phyloP scores from a whole-genome alignment of 2,113 vertebrate genomes.

The Perca fluviatilis region DNA sequence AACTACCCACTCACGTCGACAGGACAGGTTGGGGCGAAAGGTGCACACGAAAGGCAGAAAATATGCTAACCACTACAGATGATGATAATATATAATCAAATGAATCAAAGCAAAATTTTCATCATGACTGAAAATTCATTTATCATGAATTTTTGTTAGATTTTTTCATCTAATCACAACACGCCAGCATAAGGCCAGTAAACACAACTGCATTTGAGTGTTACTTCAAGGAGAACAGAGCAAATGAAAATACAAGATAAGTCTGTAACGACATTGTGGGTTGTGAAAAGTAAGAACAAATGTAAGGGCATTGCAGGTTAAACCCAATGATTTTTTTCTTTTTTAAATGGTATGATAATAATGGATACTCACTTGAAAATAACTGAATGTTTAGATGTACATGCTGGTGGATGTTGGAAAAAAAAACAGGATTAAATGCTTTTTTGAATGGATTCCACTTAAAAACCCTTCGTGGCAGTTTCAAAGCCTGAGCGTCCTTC shows the following conservation, averaged over 20 bases:
- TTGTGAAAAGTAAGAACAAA: not conserved
- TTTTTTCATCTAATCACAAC: not conserved
- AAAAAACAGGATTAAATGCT: not conserved
- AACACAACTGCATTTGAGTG: not conserved
- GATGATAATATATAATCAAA: not conserved
- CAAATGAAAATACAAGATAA: not conserved
- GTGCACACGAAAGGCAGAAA: not conserved
- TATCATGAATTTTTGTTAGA: not conserved
- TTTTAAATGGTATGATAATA: no score
- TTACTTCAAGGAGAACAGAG: not conserved
- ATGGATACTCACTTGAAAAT: not conserved
- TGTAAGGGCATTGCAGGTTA: not conserved
- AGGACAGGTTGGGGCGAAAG: not conserved
- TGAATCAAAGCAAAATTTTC: no score
- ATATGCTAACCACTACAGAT: not conserved
- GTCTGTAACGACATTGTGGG: not conserved
- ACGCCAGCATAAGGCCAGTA: not conserved
- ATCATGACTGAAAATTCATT: not conserved
- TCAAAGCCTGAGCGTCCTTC: constrained; percentile 69
- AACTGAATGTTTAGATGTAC: not conserved
- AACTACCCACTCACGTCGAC: not conserved
- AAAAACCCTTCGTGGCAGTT: constrained; percentile 60
- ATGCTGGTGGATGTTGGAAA: not conserved
- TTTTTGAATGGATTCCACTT: constrained; percentile 6
- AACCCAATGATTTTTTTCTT: not conserved